Evolutionary conservation across 2,113 vertebrate species (phyloP), one percentile per base, ranked within the genome.

Genomic region (Hiodon tergisus): DNA sequence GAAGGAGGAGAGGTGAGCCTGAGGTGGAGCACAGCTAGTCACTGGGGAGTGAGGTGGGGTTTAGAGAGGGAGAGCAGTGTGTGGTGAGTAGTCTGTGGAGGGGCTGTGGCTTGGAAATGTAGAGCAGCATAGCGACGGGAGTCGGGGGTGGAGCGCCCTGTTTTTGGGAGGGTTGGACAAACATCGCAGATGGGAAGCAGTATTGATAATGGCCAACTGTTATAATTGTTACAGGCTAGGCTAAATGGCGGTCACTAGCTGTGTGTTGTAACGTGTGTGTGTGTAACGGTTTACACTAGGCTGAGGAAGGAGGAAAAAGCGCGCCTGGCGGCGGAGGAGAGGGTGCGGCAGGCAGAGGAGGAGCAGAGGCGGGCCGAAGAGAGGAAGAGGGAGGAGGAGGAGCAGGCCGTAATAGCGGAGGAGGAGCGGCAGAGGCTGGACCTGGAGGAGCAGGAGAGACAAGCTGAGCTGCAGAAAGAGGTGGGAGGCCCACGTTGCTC

Each of bases 1-100:
- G 79, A 91, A 92, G 54, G 92, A 93, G 74, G 89, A 93, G 81
- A 94, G 87, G 96, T 97, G 83, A 87, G 52, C 46, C 14, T 8
- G 5, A n/a, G 9, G 2, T n/a, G 14, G n/a, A 17, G 61, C n/a
- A 17, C 5, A 17, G 14, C 1, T 6, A 17, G 5, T 7, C 5
- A 57, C 5, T 7, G 54, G 54, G 54, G 54, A 57, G 54, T 57
- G 10, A 57, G 10, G 31, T 31, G 10, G 54, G 54, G 54, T 57
- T 5, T 10, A 57, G 54, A 57, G 54, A 57, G 54, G 2, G 54
- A 62, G 17, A 62, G 60, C 14, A 16, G 60, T 62, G 60, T 16
- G 60, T 16, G 14, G 14, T 62, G 13, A 62, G 31, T 16, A 14
- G 4, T 3, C 13, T 62, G 54, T 57, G 58, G 10, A 14, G n/a